Evolutionary conservation across 2,888 invertebrate species (phyloP), one percentile per base, ranked within the genome.

Genomic region (Eilema depressum): DNA sequence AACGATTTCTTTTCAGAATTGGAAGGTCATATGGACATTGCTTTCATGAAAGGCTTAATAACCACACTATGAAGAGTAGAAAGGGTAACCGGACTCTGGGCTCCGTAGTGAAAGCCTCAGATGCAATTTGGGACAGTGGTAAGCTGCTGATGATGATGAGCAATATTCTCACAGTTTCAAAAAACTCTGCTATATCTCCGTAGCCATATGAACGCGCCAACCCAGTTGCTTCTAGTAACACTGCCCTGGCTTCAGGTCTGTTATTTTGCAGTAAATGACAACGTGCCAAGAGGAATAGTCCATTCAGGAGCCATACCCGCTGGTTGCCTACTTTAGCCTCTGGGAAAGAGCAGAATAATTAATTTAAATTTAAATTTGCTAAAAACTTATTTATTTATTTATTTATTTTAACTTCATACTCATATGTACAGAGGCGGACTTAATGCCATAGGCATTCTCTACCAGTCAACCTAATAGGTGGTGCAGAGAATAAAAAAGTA

Each of bases 231-330:
- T 95, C 94, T 2, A 94, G 75, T 3, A 95, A 80, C 17, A 90
- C 88, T 0, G 93, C 94, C 3, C 93, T 85, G 1, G 92, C 89
- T 78, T 95, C 94, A 0, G 94, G 91, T 0, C 94, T 84, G 73
- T 95, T 95, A 78, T 93, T 94, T 75, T 93, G 94, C 11, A 92
- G 87, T 26, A 95, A 83, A 72, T 95, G 93, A 75, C 94, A 91
- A 17, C 93, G 90, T 3, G 94, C 93, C 64, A 94, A 78, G 20
- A 94, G 83, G 74, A 95, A 95, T 0, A 89, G 86, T 0, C 91
- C 89, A 70, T 95, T 95, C 14, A 95, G 74, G 30, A 92, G 80
- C 95, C 95, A 95, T 30, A 85, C 81, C 2, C 84, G 88, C 69
- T 90, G 89, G 60, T 89, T 86, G 0, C 89, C 79, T 8, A 87